Evolutionary conservation across 2,797 vertebrate genomes (phyloP).

Genomic region (Bufotes viridis): DNA sequence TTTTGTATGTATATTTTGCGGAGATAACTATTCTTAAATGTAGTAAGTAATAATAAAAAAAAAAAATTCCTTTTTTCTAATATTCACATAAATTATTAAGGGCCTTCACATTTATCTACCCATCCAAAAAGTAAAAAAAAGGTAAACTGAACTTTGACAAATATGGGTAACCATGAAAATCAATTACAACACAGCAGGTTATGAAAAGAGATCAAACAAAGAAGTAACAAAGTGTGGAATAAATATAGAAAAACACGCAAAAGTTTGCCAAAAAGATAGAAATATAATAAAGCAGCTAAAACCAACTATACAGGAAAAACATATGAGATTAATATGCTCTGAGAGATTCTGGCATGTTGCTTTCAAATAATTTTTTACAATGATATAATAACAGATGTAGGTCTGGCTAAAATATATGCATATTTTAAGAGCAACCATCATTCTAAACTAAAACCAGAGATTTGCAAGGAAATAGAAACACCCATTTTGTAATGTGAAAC

Average conservation of each 20-base stretch:
- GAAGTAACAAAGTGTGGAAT: neutral
- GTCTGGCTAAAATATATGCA: constrained; percentile 48
- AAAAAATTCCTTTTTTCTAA: neutral
- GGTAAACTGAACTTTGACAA: neutral
- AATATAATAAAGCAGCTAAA: constrained; percentile 16
- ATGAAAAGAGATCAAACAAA: constrained; percentile 9
- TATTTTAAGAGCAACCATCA: constrained; percentile 13
- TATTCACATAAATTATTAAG: neutral
- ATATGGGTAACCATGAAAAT: constrained; percentile 14
- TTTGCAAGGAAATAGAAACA: constrained; percentile 25
- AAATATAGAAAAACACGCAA: constrained; percentile 11
- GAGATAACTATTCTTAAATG: too few species aligned
- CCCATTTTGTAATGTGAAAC: constrained; percentile 17
- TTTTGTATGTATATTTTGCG: too few species aligned
- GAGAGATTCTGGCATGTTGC: constrained; percentile 43
- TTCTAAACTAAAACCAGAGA: constrained; percentile 50
- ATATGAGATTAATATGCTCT: constrained; percentile 48
- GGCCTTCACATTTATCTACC: too few species aligned
- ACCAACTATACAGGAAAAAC: constrained; percentile 34
- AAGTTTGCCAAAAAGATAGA: constrained; percentile 18
- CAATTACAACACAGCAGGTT: neutral
- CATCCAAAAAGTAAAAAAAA: neutral
- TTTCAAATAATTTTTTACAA: constrained; percentile 48
- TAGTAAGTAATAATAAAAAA: too few species aligned
- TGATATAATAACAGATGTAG: constrained; percentile 57